Evolutionary conservation across 2,113 vertebrate genomes (phyloP).

Genomic region (Macquaria ambigua): DNA sequence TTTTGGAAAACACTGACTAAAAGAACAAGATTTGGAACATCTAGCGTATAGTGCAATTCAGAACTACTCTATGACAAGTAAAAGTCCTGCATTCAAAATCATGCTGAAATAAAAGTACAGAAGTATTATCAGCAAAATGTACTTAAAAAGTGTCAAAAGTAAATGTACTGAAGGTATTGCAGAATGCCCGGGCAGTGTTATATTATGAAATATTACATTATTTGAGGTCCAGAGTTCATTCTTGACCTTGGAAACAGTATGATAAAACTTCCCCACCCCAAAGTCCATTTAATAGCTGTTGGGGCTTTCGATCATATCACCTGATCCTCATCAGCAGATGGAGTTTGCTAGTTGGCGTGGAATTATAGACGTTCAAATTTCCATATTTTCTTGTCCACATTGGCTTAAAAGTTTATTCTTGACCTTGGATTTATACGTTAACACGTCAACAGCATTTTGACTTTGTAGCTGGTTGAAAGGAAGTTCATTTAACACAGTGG

Average conservation of each 20-base stretch:
- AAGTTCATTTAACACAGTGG: neutral
- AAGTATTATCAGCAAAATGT: too few species aligned
- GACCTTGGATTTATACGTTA: neutral
- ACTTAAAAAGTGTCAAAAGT: neutral
- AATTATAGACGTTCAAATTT: too few species aligned
- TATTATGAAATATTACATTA: neutral
- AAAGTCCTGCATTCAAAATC: neutral
- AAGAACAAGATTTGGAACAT: neutral
- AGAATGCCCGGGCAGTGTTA: neutral
- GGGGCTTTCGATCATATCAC: too few species aligned
- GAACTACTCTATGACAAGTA: slow-evolving; percentile 1
- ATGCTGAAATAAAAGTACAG: neutral
- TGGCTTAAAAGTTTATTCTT: neutral
- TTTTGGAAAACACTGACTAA: neutral
- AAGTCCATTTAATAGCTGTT: too few species aligned
- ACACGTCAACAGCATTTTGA: neutral
- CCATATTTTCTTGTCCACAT: too few species aligned
- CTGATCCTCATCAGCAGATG: neutral
- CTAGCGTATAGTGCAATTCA: neutral
- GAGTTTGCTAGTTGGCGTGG: too few species aligned
- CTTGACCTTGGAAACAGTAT: neutral
- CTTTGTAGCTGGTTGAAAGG: neutral
- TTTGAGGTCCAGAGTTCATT: neutral
- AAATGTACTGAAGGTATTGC: neutral
- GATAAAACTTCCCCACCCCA: neutral